Evolutionary conservation across 2,888 invertebrate genomes (phyloP), one percentile per base, ranked within the genome.

Genomic region (Habrosyne pyritoides): DNA sequence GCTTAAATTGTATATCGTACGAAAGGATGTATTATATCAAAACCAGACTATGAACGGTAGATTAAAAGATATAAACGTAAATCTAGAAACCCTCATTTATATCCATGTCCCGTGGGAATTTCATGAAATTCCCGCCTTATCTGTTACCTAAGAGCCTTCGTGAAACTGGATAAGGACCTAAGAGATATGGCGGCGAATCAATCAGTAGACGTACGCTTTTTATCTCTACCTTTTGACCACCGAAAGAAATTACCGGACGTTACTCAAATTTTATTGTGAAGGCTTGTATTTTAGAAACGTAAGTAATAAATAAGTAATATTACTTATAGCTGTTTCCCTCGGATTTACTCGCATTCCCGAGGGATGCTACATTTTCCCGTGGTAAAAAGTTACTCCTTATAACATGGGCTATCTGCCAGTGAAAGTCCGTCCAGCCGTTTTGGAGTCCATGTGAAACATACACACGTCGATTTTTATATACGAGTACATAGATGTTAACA

Each of bases 41-140:
- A 59, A 64, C 22, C 3, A 2, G 53, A 48, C 56, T 56, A 56
- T 63, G n/a, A 42, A 14, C 18, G 42, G 18, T 42, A 42, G 42
- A 42, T 42, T 42, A 42, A 42, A 42, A 42, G 14, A 42, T 42
- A 42, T 18, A 18, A 42, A 18, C 42, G 42, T 42, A 42, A 42
- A 42, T 42, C 42, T 18, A 42, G 42, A 42, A 48, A 48, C n/a
- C 48, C 24, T 24, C 48, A 22, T 48, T 48, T 48, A 48, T 48
- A 48, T 48, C 48, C 47, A 21, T n/a, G n/a, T 22, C 28, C 6
- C 28, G 14, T 50, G 28, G 50, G 50, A 28, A 28, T 28, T 28
- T 28, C 28, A 49, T 28, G 28, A 26, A 49, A 49, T 14, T 14
- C 28, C 49, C 28, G 26, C 28, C 28, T 30, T 28, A 50, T 28